These are phyloP conservation scores for Bhutanitis thaidina DNA, from an alignment of 2,888 invertebrate genomes.

Conservation along the genomic window DNA sequence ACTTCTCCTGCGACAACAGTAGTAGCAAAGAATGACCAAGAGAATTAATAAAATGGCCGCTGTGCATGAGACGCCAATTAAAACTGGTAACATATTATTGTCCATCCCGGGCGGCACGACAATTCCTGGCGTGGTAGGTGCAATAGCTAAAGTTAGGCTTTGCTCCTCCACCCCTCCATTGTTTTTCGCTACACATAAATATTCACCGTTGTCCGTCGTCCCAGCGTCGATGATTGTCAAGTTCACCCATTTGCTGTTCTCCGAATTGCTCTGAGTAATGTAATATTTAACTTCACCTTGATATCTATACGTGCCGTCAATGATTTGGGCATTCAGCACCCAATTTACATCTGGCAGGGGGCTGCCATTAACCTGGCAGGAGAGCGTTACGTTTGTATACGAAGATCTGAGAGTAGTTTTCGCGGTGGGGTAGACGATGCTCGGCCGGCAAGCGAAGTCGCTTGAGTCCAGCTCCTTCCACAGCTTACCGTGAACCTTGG, in stretches of 20 bases:
- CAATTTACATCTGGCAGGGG: constrained; percentile 88
- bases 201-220: constrained; percentile 84
- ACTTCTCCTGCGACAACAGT: constrained; percentile 73
- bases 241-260: constrained; percentile 82
- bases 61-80: constrained; percentile 72
- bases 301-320: constrained; percentile 74
- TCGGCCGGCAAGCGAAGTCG: constrained; percentile 91
- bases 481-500: constrained; percentile 82
- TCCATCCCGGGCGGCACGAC: constrained; percentile 75
- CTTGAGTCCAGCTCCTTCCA: constrained; percentile 87
- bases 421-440: constrained; percentile 83
- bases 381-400: constrained; percentile 84
- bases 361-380: constrained; percentile 87
- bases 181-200: constrained; percentile 90
- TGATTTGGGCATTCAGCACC: constrained; percentile 83
- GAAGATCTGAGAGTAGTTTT: constrained; percentile 81
- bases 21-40: constrained; percentile 78
- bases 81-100: constrained; percentile 74
- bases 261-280: constrained; percentile 48
- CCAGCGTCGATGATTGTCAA: constrained; percentile 83
- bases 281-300: constrained; percentile 73
- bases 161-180: constrained; percentile 89
- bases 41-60: constrained; percentile 73
- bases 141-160: constrained; percentile 83
- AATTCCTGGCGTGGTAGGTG: constrained; percentile 61